Base-by-base conservation (phyloP, 2,113 vertebrate species). In the Formicarius rufipectus region DNA sequence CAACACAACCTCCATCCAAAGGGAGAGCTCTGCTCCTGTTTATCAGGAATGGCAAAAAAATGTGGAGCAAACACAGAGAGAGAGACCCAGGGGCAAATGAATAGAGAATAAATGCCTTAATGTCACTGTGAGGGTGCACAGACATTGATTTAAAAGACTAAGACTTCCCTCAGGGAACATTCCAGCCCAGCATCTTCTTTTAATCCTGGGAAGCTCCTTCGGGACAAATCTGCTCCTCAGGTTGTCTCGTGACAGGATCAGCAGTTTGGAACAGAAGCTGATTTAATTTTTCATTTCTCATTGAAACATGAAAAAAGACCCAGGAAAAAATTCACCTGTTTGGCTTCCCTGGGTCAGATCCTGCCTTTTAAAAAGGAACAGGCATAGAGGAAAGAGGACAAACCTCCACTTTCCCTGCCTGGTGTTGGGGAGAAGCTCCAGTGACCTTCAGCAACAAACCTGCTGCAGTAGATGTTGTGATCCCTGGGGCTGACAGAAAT, bases 401-500 rank as follows among this genome's bases (percentile, higher is more conserved):
- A 50, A 7, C 9, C 27, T 55, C 40, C 25, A 18, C 12, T 10
- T 59, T 6, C 23, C 17, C 13, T 2, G 14, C n/a, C 33, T 6
- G 21, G 1, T 4, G 18, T 0, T 1, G 6, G 44, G 39, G 33
- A 64, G 68, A 33, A 83, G 53, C 53, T 31, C 11, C 12, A 1
- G 39, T 35, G 66, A 84, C 69, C 73, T 73, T 14, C 75, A 50
- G 30, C 49, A 59, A 1, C 0, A 60, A 75, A 18, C 53, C 59
- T 52, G 8, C 52, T 6, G 22, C 10, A 42, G 72, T 68, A 58
- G 20, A 27, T 10, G 8, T 47, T 59, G n/a, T 35, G 62, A 67
- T 53, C 67, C 59, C 64, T 16, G 37, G 16, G 37, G 4, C 5
- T 35, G 62, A 44, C 62, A 50, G 6, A 23, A 86, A 73, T 1